Evolutionary conservation across 2,797 vertebrate genomes (phyloP).

Genomic region (Manis crassicaudata): DNA sequence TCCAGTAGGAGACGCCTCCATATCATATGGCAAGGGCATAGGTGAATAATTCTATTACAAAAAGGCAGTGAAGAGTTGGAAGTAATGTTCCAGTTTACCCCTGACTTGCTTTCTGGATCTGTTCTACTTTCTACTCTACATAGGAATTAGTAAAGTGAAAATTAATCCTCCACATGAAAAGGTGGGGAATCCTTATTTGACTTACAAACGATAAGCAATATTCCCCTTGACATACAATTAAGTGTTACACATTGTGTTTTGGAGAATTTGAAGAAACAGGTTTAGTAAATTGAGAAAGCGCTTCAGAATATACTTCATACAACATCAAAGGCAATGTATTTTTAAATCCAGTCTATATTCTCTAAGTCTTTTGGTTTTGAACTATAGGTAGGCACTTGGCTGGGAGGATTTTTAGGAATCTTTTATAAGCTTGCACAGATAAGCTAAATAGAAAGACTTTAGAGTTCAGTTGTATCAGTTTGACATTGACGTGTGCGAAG

Average conservation of each 20-base stretch:
- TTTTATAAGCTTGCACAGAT: neutral
- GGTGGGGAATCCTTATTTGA: neutral
- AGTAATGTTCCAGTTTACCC: neutral
- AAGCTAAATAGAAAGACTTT: neutral
- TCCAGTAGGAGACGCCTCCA: neutral
- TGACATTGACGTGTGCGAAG: neutral
- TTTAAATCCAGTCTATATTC: constrained; percentile 2
- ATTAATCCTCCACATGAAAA: neutral
- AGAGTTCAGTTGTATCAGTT: neutral
- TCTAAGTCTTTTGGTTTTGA: neutral
- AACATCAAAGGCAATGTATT: neutral
- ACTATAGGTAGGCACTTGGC: neutral
- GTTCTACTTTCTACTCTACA: neutral
- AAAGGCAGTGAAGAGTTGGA: neutral
- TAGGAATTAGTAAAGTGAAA: neutral
- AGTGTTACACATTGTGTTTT: neutral
- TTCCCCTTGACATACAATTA: neutral
- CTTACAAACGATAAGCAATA: neutral
- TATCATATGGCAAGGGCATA: neutral
- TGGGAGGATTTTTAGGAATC: neutral
- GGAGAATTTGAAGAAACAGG: constrained; percentile 17
- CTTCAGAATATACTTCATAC: neutral
- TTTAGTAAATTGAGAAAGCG: neutral
- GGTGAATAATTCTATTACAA: neutral
- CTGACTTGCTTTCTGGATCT: neutral